phyloP scores from a whole-genome alignment of 2,113 vertebrate genomes.

The Alectura lathami region DNA sequence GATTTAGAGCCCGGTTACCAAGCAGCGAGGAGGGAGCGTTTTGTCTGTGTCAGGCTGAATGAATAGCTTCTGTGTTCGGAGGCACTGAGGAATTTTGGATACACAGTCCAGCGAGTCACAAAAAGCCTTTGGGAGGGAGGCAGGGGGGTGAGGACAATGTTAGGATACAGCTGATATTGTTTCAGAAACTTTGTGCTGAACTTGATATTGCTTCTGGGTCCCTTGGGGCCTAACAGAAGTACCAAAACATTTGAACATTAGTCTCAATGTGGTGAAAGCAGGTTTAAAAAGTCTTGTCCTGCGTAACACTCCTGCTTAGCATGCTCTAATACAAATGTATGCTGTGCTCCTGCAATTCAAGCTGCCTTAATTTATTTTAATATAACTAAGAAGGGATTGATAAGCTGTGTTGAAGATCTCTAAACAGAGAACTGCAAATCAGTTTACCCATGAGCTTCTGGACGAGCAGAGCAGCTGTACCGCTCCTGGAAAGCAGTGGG shows the following conservation, averaged over 20 bases:
- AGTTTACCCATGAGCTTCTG: neutral
- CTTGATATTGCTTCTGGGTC: neutral
- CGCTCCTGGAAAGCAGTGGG: neutral
- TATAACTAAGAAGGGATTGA: neutral
- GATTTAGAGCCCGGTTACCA: slow-evolving; percentile 32
- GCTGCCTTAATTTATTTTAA: neutral
- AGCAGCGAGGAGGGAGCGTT: slow-evolving; percentile 48
- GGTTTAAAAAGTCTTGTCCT: neutral
- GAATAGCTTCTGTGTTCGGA: slow-evolving; percentile 70
- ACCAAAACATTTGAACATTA: neutral
- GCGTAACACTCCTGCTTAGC: neutral
- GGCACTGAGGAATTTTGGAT: slow-evolving; percentile 40
- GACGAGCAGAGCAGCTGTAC: neutral
- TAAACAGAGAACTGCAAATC: neutral
- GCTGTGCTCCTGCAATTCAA: neutral
- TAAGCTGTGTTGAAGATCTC: neutral
- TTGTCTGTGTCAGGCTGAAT: slow-evolving; percentile 40
- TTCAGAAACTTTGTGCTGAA: neutral
- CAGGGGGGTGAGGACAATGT: neutral
- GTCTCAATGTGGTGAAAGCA: neutral
- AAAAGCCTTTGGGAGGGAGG: slow-evolving; percentile 47
- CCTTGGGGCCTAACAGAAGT: neutral
- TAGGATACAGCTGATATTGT: neutral
- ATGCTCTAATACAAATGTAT: neutral
- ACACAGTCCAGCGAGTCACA: slow-evolving; percentile 34